A percentile compares a stretch with the other conserved stretches of the same genome.
Conservation (phyloP, 2,888 invertebrate species). For the Odontothrips loti region DNA sequence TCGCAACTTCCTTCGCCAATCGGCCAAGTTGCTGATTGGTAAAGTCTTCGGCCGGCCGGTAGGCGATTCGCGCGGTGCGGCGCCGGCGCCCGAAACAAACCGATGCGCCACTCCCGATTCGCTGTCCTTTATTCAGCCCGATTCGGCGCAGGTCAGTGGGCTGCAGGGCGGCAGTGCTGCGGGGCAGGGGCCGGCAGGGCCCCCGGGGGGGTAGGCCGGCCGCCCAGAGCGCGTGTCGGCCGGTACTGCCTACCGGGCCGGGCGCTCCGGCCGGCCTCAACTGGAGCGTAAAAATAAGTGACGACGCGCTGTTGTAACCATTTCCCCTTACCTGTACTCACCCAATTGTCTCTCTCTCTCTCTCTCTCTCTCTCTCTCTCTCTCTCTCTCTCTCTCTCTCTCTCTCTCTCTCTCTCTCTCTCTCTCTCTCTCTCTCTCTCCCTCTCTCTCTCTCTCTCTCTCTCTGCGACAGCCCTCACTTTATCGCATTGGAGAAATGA, state of each 20-base stretch:
- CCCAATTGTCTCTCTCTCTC: too few species aligned
- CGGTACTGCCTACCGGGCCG: background rate
- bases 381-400: too few species aligned
- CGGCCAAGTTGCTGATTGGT: background rate
- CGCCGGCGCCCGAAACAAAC: background rate
- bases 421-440: too few species aligned
- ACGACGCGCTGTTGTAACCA: background rate
- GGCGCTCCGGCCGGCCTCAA: background rate
- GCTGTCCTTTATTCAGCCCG: background rate
- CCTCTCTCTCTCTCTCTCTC: too few species aligned
- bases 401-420: too few species aligned
- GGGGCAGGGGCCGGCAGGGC: background rate
- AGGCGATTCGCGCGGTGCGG: background rate
- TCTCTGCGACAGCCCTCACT: too few species aligned
- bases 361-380: too few species aligned
- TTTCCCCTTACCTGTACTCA: background rate
- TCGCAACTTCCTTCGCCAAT: background rate
- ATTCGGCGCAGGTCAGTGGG: background rate
- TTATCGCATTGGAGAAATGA: too few species aligned
- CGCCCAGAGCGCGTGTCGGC: background rate
- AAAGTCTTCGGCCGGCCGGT: background rate
- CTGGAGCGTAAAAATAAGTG: constrained; percentile 15
- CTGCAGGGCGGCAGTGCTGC: background rate
- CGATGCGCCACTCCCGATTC: background rate
- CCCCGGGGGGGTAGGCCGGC: background rate